Base-by-base conservation (phyloP, 64 coral and sea anemone genomes). In the Stylophora pistillata region DNA sequence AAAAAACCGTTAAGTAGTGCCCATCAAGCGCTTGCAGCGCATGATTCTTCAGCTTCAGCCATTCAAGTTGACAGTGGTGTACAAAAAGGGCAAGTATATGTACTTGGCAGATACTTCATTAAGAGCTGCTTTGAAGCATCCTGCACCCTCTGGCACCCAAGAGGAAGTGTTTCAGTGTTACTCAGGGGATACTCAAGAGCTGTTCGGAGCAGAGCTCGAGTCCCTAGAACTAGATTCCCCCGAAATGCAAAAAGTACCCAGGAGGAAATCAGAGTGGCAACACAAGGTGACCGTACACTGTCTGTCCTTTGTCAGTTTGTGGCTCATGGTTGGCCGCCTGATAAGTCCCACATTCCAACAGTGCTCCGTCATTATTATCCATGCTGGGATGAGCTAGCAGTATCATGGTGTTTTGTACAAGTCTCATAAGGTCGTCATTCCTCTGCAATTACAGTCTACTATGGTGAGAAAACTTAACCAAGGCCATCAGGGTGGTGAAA, bases 261-360 rank as follows among this genome's bases (percentile, higher is more conserved):
- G n/a, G n/a, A n/a, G n/a, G n/a, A n/a, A n/a, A n/a, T n/a, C n/a
- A n/a, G n/a, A n/a, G n/a, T n/a, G n/a, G n/a, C n/a, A n/a, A n/a
- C n/a, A n/a, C n/a, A n/a, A n/a, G n/a, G n/a, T n/a, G n/a, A n/a
- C n/a, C n/a, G n/a, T n/a, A n/a, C n/a, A 13, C 71, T 78, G 27
- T 78, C 73, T 78, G 15, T 20, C 86, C 30, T 88, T n/a, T 88
- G 86, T 90, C 75, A 73, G 16, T 83, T 89, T 32, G 78, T 83
- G 30, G 89, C 79, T 82, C 65, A 30, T 69, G 87, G 61, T 30
- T 29, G 72, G 53, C 86, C 72, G 18, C 18, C 13, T 77, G 71
- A 88, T 25, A 88, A 88, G 75, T 88, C 86, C 86, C 56, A 76
- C 18, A 55, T 88, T 88, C 86, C 54, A 77, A 88, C 54, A 32